phyloP scores from a whole-genome alignment of 2,113 vertebrate species.

The Paedocypris sp. region DNA sequence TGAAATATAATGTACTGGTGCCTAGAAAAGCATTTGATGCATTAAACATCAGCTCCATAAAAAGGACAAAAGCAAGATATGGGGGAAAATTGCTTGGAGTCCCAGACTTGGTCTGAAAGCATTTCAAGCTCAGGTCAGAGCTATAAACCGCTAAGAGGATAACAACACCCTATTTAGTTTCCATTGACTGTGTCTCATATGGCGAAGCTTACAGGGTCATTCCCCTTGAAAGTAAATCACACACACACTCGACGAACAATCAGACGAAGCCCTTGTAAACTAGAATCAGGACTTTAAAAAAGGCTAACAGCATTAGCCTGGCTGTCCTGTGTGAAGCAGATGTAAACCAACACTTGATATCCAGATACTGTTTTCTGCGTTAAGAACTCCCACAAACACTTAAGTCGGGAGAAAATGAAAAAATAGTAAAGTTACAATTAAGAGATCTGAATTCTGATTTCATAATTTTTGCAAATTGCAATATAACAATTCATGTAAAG shows the following conservation, averaged over 20 bases:
- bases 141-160: constrained; percentile 12
- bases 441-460: too few relatives aligned
- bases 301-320: not conserved
- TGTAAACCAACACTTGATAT: too few relatives aligned
- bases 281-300: not conserved
- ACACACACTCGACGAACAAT: not conserved
- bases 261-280: not conserved
- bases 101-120: not conserved
- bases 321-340: not conserved
- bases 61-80: constrained; percentile 2
- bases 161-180: constrained; percentile 7
- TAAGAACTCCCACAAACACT: too few relatives aligned
- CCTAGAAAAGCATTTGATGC: constrained; percentile 4
- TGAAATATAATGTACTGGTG: not conserved
- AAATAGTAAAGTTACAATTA: too few relatives aligned
- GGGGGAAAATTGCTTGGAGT: constrained; percentile 3
- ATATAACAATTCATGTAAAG: too few relatives aligned
- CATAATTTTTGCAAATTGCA: too few relatives aligned
- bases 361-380: too few relatives aligned
- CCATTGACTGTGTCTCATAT: not conserved
- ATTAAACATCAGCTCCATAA: constrained; percentile 3
- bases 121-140: constrained; percentile 10
- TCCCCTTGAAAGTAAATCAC: not conserved
- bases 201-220: not conserved
- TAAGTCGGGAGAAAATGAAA: too few relatives aligned